Conservation (phyloP, 2,888 invertebrate species). For the Hetaerina titia region DNA sequence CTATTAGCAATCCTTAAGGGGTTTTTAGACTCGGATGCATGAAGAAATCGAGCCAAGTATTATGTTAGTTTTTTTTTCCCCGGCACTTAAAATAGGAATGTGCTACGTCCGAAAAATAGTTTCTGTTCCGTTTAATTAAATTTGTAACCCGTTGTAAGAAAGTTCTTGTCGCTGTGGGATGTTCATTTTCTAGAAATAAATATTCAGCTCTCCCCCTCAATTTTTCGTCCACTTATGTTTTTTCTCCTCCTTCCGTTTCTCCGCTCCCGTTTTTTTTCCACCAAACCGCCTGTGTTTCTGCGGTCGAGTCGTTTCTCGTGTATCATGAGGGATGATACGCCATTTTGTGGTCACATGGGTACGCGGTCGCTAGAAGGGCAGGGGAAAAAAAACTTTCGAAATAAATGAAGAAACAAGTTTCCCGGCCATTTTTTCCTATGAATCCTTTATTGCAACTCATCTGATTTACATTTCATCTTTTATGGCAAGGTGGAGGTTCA, state of each 20-base stretch:
- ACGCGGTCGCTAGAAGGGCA: not conserved
- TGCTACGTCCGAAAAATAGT: too few relatives aligned
- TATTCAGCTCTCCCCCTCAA: not conserved
- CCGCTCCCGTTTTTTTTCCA: not conserved
- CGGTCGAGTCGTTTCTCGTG: conserved; percentile 25
- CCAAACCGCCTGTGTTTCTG: conserved; percentile 38
- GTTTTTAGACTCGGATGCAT: too few relatives aligned
- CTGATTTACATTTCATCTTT: conserved; percentile 19
- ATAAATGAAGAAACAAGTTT: conserved; percentile 4
- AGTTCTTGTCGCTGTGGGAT: not conserved
- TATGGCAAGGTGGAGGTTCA: not conserved
- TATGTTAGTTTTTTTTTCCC: too few relatives aligned
- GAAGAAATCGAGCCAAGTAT: too few relatives aligned
- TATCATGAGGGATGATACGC: conserved; percentile 30
- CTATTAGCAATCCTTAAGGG: too few relatives aligned
- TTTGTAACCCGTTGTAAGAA: not conserved
- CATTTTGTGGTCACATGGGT: conserved; percentile 48
- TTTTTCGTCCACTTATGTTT: not conserved
- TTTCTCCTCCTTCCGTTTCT: not conserved
- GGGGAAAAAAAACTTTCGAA: not conserved
- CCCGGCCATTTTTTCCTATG: not conserved
- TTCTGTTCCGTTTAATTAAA: not conserved
- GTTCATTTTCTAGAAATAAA: not conserved
- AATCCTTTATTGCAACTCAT: conserved; percentile 13
- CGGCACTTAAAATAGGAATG: too few relatives aligned